Conservation (phyloP, 2,113 vertebrate genomes). For the Eira barbara region DNA sequence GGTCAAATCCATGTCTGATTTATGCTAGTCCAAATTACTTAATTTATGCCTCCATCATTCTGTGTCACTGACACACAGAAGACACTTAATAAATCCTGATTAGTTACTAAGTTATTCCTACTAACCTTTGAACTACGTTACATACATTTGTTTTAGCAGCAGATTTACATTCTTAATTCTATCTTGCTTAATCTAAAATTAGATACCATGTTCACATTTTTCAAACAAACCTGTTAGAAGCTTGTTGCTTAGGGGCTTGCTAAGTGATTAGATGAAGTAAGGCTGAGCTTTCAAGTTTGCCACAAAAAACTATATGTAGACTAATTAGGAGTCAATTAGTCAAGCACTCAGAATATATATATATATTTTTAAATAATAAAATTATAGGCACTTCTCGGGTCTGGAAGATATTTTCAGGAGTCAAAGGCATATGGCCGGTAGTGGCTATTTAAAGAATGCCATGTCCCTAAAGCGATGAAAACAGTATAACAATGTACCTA, state of each 20-base stretch:
- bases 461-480: background rate
- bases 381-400: background rate
- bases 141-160: slow-evolving; percentile 13
- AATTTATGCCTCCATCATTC: background rate
- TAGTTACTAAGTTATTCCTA: slow-evolving; percentile 7
- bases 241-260: background rate
- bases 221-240: slow-evolving; percentile 12
- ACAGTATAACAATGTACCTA: background rate
- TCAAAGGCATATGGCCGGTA: background rate
- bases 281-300: background rate
- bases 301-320: slow-evolving; percentile 21
- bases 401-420: slow-evolving; percentile 10
- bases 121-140: background rate
- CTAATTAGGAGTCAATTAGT: slow-evolving; percentile 33
- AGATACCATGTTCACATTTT: slow-evolving; percentile 30
- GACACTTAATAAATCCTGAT: slow-evolving; percentile 18
- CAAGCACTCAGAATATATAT: background rate
- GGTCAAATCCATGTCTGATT: background rate
- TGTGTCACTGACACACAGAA: background rate
- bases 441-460: background rate
- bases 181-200: slow-evolving; percentile 44
- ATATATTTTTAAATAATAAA: background rate
- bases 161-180: slow-evolving; percentile 43
- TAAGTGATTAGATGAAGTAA: slow-evolving; percentile 6
- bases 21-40: background rate